Base-by-base conservation (phyloP, 2,888 invertebrate genomes). In the Macaria liturata region DNA sequence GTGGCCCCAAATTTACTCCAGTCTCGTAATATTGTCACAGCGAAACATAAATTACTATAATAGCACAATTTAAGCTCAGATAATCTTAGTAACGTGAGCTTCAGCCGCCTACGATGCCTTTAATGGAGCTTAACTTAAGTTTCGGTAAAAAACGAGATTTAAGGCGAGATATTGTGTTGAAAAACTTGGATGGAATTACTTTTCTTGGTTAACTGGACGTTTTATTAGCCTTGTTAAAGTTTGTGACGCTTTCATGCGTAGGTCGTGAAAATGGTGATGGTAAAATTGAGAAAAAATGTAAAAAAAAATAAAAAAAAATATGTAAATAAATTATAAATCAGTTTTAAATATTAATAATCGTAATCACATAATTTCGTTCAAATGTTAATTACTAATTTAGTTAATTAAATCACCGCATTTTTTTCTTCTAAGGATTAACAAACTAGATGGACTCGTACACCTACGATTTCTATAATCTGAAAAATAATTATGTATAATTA, bases 61-160 rank as follows among this genome's bases (percentile, higher is more conserved):
- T 54, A 51, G 59, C 59, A 54, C 59, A 59, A 54, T 59, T 59
- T 59, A 34, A 59, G 54, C 47, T 4, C 40, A 59, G 59, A 59
- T 59, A 45, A 59, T 59, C 59, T 51, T 34, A 30, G 59, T 59
- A 59, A 54, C 59, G 59, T 48, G 50, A 54, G 54, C 54, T 39
- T 31, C 31, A 8, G 37, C 43, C 54, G 50, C 54, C 54, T 51
- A 54, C 47, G 43, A 39, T 31, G 39, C 39, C 54, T 59, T 58
- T 54, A 59, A 59, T 59, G 59, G 59, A 54, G 43, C 48, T 54
- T 40, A 4, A 40, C 50, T 59, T 54, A 54, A 59, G 51, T 59
- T 50, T 50, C 32, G 32, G 43, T 40, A 20, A 59, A 54, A 58
- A 59, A 54, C 40, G 46, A 42, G 46, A 49, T 57, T 43, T 43